A percentile compares a stretch with the other conserved stretches of the same genome.
Evolutionary conservation across 2,888 invertebrate species (phyloP).

Genomic region (Sminthurides aquaticus): DNA sequence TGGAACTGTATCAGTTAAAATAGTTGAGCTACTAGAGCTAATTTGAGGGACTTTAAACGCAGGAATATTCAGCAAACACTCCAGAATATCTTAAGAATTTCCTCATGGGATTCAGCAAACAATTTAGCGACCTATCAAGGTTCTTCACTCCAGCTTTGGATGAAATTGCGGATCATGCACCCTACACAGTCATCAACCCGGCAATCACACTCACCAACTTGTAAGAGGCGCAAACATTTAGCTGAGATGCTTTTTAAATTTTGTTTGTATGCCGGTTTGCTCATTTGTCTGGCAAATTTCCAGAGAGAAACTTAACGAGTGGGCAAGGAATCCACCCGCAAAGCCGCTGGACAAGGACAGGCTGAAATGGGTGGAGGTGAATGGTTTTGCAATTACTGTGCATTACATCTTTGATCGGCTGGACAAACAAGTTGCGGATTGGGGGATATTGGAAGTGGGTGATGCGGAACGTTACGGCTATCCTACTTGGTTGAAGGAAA

Average conservation of each 20-base stretch:
- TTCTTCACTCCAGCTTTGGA: slow-evolving; percentile 20
- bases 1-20: too few relatives aligned
- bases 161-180: slow-evolving; percentile 12
- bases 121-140: not conserved
- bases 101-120: slow-evolving; percentile 8
- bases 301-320: slow-evolving; percentile 14
- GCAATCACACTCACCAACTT: slow-evolving; percentile 22
- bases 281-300: not conserved
- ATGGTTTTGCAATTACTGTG: slow-evolving; percentile 17
- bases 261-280: too few relatives aligned
- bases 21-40: too few relatives aligned
- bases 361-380: slow-evolving; percentile 26
- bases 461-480: slow-evolving; percentile 11
- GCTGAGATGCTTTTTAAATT: not conserved
- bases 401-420: slow-evolving; percentile 25
- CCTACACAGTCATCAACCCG: slow-evolving; percentile 23
- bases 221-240: slow-evolving; percentile 3
- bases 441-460: slow-evolving; percentile 16
- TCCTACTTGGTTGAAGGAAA: slow-evolving; percentile 14
- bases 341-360: slow-evolving; percentile 13
- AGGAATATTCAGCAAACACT: not conserved
- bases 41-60: not conserved
- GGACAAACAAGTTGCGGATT: slow-evolving; percentile 6
- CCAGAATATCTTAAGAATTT: not conserved
- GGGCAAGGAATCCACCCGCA: slow-evolving; percentile 9